Evolutionary conservation across 1,140 invertebrate genomes (phyloP).

Genomic region (Drosophila subpulchrella): DNA sequence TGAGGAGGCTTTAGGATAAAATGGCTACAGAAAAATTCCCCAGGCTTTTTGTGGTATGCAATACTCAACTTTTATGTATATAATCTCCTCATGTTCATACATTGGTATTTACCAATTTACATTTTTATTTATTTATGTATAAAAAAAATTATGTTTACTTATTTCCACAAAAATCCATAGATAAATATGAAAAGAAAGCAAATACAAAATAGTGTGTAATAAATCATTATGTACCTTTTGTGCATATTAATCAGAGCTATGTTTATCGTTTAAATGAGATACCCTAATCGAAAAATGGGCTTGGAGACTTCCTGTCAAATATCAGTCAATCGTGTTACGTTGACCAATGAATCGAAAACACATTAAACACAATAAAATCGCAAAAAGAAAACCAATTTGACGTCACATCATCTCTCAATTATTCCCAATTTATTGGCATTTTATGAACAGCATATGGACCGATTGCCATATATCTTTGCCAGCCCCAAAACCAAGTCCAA

Average conservation of each 20-base stretch:
- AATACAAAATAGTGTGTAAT: too few species aligned
- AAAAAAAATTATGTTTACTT: background rate
- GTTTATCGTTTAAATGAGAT: too few species aligned
- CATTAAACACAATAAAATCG: constrained; percentile 13
- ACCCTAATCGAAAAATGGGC: too few species aligned
- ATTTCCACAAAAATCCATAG: background rate
- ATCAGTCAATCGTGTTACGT: constrained; percentile 12
- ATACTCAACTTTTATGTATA: background rate
- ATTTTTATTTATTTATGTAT: background rate
- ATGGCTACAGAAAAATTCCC: background rate
- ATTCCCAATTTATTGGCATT: constrained; percentile 39
- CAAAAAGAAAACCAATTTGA: constrained; percentile 24
- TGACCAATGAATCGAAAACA: constrained; percentile 4
- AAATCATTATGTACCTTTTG: too few species aligned
- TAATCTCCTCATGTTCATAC: too few species aligned
- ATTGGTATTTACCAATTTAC: background rate
- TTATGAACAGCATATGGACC: constrained; percentile 36
- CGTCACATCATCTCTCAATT: constrained; percentile 40
- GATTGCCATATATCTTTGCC: constrained; percentile 23
- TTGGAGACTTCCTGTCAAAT: background rate
- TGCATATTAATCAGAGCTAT: too few species aligned
- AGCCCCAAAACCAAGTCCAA: background rate
- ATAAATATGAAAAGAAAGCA: background rate
- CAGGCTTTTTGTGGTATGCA: background rate
- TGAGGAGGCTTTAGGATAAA: background rate